Base-by-base conservation (phyloP, 1,140 invertebrate genomes). In the Lethrus apterus region DNA sequence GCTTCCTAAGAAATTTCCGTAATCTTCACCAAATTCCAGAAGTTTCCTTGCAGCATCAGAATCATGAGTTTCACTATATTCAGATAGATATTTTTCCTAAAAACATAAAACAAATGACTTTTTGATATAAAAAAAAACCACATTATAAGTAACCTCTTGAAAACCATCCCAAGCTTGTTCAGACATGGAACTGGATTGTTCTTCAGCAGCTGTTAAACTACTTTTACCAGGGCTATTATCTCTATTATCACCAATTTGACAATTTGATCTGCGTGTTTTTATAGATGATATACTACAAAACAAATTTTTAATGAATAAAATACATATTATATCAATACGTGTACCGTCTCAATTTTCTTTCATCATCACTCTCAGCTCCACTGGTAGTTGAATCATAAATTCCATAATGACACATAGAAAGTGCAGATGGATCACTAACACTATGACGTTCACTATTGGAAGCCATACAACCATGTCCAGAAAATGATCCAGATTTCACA, bases 11-110 rank as follows among this genome's bases (percentile, higher is more conserved):
- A 83, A 90, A 55, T 83, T 84, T 60, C 89, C 74, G 67, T 93
- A 93, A 70, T 93, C 89, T 66, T 93, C 90, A 20, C 89, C 89
- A 66, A 92, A 93, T 59, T 91, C 86, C 41, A 92, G 66, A 9
- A 93, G 69, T 51, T 79, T 77, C 34, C 83, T 75, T 32, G 87
- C 86, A 7, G 84, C 81, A 66, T 93, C 89, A 7, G 86, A 81
- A 65, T 93, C 89, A 11, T 83, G 80, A n/a, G 83, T 79, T 69
- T 93, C 90, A 46, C 88, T 92, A 64, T 93, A 93, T 62, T 93
- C 90, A 46, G 88, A 92, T 64, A 88, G 80, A 64, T 93, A 93
- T 65, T 90, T 90, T 67, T 92, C 89, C 85, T 89, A 62, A 38
- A 67, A 67, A 66, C 5, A 55, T 63, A 64, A 57, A 58, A 56